These are phyloP conservation scores for Sialia sialis DNA, from an alignment of 2,113 vertebrate genomes.

Conservation along the genomic window DNA sequence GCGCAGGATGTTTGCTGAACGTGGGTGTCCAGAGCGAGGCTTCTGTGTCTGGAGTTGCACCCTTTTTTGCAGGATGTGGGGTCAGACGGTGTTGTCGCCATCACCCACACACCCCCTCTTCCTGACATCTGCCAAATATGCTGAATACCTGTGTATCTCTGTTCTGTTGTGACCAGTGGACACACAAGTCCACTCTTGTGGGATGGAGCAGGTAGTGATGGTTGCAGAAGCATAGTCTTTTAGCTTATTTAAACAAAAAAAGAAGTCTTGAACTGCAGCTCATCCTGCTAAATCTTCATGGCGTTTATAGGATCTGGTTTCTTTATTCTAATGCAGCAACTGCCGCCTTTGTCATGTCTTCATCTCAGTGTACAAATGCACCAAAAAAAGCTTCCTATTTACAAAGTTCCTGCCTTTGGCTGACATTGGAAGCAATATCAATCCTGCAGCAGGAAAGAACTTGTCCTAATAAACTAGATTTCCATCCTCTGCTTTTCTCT, in stretches of 20 bases:
- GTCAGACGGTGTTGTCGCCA: background rate
- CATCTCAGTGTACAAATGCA: background rate
- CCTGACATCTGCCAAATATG: background rate
- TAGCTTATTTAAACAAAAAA: background rate
- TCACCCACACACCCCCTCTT: background rate
- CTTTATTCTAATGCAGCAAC: background rate
- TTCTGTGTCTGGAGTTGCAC: background rate
- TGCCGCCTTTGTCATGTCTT: background rate
- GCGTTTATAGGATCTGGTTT: background rate
- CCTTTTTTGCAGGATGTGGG: background rate
- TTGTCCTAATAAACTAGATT: slow-evolving; percentile 21
- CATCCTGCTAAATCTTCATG: background rate
- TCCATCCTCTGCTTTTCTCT: background rate
- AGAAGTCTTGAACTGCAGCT: background rate
- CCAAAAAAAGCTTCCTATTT: background rate
- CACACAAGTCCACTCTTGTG: background rate
- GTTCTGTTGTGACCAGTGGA: background rate
- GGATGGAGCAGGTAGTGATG: background rate
- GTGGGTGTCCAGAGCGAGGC: slow-evolving; percentile 16
- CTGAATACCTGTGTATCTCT: background rate
- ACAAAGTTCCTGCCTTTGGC: background rate
- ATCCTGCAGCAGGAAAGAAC: background rate
- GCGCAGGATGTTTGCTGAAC: background rate
- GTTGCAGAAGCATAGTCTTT: background rate
- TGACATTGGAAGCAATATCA: background rate